Conservation (phyloP, 2,888 invertebrate species). For the Lasioglossum morio region DNA sequence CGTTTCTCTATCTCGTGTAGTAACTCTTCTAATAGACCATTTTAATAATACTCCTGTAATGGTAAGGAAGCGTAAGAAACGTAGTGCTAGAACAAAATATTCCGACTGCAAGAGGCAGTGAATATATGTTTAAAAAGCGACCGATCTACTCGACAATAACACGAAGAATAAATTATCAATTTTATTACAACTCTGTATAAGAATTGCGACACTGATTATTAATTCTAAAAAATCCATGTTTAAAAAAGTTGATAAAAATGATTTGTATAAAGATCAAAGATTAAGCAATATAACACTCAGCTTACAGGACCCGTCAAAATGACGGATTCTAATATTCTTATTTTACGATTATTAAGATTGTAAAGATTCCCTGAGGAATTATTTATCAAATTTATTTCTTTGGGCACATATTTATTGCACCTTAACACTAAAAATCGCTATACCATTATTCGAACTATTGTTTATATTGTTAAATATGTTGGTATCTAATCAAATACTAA, state of each 20-base stretch:
- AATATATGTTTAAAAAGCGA: neutral
- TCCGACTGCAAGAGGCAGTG: neutral
- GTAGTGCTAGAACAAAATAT: neutral
- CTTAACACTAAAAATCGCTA: no score
- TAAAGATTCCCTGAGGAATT: no score
- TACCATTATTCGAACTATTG: no score
- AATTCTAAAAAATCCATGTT: neutral
- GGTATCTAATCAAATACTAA: no score
- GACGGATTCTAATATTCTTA: no score
- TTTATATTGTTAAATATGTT: no score
- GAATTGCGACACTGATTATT: neutral
- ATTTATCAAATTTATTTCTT: no score
- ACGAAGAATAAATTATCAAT: neutral
- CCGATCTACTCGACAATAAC: neutral
- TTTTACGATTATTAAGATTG: no score
- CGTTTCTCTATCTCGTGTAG: neutral
- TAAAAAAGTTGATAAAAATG: neutral
- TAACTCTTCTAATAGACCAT: neutral
- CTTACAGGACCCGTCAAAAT: no score
- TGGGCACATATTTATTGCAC: no score
- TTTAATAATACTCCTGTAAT: neutral
- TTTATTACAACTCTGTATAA: neutral
- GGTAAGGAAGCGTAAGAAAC: neutral
- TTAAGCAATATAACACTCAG: no score
- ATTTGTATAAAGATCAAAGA: no score